These are phyloP conservation scores for Exocentrus adspersus DNA, from an alignment of 2,888 invertebrate species.

Conservation along the genomic window DNA sequence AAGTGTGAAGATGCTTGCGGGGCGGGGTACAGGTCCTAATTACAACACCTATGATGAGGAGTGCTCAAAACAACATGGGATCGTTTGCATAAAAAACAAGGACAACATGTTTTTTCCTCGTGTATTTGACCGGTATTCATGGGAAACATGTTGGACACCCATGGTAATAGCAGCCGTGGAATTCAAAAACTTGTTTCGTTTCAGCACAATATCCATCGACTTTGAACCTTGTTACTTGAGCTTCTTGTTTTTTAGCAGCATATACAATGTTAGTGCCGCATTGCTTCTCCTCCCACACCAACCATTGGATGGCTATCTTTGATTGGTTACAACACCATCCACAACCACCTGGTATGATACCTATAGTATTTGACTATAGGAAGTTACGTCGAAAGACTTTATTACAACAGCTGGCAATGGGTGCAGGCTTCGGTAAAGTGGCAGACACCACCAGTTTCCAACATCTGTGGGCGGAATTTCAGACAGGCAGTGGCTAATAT, in stretches of 20 bases:
- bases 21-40: too few relatives aligned
- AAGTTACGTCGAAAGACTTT: neutral
- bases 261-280: neutral
- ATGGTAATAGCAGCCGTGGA: neutral
- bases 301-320: neutral
- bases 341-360: too few relatives aligned
- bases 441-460: neutral
- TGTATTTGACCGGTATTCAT: too few relatives aligned
- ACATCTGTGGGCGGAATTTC: too few relatives aligned
- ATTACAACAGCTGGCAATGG: neutral
- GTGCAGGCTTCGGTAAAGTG: neutral
- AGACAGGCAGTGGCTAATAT: too few relatives aligned
- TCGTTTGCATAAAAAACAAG: too few relatives aligned
- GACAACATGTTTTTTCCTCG: too few relatives aligned
- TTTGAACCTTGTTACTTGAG: neutral
- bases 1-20: too few relatives aligned
- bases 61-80: too few relatives aligned
- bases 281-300: neutral
- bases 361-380: too few relatives aligned
- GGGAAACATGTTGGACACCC: neutral
- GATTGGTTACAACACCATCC: too few relatives aligned
- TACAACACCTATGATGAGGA: too few relatives aligned
- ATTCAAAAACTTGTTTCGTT: neutral
- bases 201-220: neutral
- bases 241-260: neutral